These are phyloP conservation scores for Crocodylus rhombifer DNA, from an alignment of 2,797 vertebrate genomes.

Conservation along the genomic window DNA sequence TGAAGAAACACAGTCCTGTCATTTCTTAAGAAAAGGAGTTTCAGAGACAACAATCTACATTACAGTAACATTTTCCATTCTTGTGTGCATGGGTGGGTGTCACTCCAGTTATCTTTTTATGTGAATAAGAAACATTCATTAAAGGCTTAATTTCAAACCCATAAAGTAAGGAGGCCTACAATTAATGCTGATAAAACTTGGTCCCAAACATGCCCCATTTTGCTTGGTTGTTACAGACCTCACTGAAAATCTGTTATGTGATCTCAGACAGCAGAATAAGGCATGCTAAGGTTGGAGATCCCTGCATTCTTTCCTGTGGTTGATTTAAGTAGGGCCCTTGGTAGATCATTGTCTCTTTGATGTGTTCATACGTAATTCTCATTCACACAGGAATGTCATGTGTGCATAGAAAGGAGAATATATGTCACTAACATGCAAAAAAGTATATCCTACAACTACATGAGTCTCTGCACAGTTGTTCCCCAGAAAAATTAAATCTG, in stretches of 20 bases:
- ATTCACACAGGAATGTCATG: not conserved
- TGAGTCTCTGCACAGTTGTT: slow-evolving; percentile 34
- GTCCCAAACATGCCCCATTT: slow-evolving; percentile 22
- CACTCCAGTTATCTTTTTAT: not conserved
- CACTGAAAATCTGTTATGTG: slow-evolving; percentile 1
- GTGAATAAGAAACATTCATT: not conserved
- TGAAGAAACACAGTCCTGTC: not conserved
- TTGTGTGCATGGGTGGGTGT: not conserved
- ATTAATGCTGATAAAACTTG: not conserved
- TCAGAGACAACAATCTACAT: not conserved
- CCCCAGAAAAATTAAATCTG: slow-evolving; percentile 23
- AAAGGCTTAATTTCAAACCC: slow-evolving; percentile 2
- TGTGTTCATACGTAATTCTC: slow-evolving; percentile 42
- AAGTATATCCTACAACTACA: slow-evolving; percentile 20
- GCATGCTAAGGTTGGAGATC: slow-evolving; percentile 43
- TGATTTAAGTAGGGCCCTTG: slow-evolving; percentile 50
- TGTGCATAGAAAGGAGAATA: slow-evolving; percentile 18
- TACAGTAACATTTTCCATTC: not conserved
- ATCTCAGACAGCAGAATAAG: slow-evolving; percentile 30
- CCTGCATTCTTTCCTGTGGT: slow-evolving; percentile 48
- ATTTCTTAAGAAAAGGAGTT: not conserved
- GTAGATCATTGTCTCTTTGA: slow-evolving; percentile 60
- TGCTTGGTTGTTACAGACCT: slow-evolving; percentile 22
- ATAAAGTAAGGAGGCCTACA: not conserved
- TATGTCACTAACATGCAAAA: slow-evolving; percentile 6